These are phyloP conservation scores for Lithobates sylvaticus DNA, from an alignment of 2,797 vertebrate species.

Conservation along the genomic window DNA sequence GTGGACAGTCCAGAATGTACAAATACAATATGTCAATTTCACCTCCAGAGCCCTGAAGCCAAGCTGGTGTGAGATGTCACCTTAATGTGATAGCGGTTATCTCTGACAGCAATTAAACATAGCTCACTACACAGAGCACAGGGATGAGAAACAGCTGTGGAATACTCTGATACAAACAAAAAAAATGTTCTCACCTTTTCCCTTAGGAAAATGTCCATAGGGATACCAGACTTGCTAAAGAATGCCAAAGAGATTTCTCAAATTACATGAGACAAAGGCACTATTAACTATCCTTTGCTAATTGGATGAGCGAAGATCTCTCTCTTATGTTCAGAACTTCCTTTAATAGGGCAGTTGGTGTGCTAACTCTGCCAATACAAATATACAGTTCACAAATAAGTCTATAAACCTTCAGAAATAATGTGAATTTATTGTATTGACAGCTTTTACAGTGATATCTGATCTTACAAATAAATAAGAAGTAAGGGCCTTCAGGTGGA, in stretches of 20 bases:
- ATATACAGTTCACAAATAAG: not conserved
- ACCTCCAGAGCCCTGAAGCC: constrained; percentile 30
- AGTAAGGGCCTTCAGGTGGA: not conserved
- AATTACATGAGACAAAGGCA: constrained; percentile 24
- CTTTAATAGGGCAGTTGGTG: not conserved
- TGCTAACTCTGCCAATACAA: not conserved
- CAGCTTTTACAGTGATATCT: not conserved
- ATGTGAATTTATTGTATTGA: not conserved
- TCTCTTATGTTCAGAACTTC: not conserved
- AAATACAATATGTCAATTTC: constrained; percentile 51
- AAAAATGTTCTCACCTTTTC: constrained; percentile 46
- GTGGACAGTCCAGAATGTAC: constrained; percentile 27
- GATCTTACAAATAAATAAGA: not conserved
- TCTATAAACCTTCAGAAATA: not conserved
- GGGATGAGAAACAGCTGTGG: constrained; percentile 53
- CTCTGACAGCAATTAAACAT: constrained; percentile 57
- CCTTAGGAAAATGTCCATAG: constrained; percentile 56
- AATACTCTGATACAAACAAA: constrained; percentile 32
- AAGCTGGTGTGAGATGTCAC: constrained; percentile 56
- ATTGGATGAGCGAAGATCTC: not conserved
- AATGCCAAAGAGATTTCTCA: constrained; percentile 59
- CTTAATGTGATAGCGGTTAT: constrained; percentile 56
- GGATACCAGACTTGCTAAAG: constrained; percentile 59
- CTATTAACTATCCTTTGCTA: constrained; percentile 6
- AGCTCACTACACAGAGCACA: constrained; percentile 26